Conservation (phyloP, 1,140 invertebrate genomes). For the Atopsyche davidsoni region DNA sequence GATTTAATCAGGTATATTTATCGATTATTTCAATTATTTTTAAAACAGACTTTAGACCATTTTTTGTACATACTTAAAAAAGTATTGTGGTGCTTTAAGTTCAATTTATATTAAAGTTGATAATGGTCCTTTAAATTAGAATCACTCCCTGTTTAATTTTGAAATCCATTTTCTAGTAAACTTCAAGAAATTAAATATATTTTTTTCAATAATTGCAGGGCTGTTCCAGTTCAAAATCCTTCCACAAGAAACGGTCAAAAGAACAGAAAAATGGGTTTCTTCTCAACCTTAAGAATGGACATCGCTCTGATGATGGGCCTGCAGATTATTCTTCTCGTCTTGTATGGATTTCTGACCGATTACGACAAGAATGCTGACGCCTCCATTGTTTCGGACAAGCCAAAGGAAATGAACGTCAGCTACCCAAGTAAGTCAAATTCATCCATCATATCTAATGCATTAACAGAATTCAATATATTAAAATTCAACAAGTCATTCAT, state of each 20-base stretch:
- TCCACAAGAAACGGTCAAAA: neutral
- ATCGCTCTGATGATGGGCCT: conserved; percentile 16
- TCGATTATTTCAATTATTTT: neutral
- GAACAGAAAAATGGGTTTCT: neutral
- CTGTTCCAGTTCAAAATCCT: too few species aligned
- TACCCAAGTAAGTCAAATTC: conserved; percentile 30
- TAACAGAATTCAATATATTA: too few species aligned
- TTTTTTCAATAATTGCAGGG: too few species aligned
- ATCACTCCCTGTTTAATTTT: too few species aligned
- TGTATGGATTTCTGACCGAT: conserved; percentile 23
- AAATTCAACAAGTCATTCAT: too few species aligned
- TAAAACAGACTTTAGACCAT: neutral
- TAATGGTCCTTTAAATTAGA: too few species aligned
- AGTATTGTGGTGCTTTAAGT: neutral
- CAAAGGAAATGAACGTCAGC: conserved; percentile 23
- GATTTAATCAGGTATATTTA: neutral
- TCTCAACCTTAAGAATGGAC: conserved; percentile 13
- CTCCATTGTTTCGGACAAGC: conserved; percentile 9
- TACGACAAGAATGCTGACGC: conserved; percentile 23
- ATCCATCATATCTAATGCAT: too few species aligned
- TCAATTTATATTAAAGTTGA: neutral
- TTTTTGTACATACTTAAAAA: neutral
- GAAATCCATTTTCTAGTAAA: too few species aligned
- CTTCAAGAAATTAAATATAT: too few species aligned
- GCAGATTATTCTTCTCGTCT: conserved; percentile 21